Evolutionary conservation across 2,797 vertebrate genomes (phyloP).

Genomic region (Rhabdomys pumilio): DNA sequence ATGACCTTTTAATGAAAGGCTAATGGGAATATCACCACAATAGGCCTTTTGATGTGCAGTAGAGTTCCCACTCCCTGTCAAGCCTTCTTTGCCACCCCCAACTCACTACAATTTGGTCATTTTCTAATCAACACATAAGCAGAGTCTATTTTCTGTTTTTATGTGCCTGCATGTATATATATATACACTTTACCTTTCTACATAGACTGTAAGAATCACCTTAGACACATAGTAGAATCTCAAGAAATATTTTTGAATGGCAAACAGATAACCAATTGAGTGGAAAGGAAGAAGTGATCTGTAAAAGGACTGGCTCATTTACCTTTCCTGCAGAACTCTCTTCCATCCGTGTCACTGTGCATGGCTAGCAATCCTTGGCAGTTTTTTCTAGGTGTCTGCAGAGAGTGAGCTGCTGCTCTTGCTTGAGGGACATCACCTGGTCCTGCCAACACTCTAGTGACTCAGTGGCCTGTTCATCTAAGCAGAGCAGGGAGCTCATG

Average conservation of each 20-base stretch:
- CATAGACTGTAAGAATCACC: conserved; percentile 25
- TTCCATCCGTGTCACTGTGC: neutral
- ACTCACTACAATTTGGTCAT: conserved; percentile 22
- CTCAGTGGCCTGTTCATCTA: conserved; percentile 36
- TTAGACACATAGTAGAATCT: conserved; percentile 24
- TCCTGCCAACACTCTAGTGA: neutral
- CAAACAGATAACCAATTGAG: neutral
- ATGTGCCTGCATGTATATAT: neutral
- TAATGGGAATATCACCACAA: conserved; percentile 31
- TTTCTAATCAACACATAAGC: conserved; percentile 52
- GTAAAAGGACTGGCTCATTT: neutral
- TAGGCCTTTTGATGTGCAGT: neutral
- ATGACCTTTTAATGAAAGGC: conserved; percentile 18
- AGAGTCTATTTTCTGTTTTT: conserved; percentile 65
- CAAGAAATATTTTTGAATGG: conserved; percentile 47
- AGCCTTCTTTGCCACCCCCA: conserved; percentile 47
- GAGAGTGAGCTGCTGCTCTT: conserved; percentile 8
- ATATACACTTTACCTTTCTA: conserved; percentile 17
- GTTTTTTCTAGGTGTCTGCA: neutral
- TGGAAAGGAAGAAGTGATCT: neutral
- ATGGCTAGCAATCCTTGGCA: neutral
- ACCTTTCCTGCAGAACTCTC: neutral
- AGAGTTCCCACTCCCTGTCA: conserved; percentile 19
- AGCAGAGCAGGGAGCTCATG: neutral
- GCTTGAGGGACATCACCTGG: neutral